A percentile compares a stretch with the other conserved stretches of the same genome.
Conservation (phyloP, 2,888 invertebrate species). For the Drosophila helvetica region DNA sequence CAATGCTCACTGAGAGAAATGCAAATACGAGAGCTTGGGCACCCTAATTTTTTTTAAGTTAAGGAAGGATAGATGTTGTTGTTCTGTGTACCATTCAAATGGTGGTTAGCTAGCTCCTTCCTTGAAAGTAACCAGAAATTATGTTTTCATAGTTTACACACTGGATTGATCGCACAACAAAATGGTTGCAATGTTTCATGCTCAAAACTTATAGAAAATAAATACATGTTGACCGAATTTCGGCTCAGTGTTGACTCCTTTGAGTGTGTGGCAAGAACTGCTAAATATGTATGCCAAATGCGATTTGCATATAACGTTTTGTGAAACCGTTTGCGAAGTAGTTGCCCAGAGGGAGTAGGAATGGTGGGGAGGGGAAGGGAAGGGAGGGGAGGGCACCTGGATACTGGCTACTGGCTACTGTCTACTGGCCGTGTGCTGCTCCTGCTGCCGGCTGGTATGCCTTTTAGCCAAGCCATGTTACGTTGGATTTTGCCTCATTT, state of each 20-base stretch:
- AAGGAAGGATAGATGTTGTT: too few relatives aligned
- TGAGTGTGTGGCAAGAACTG: slow-evolving; percentile 58
- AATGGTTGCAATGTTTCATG: too few relatives aligned
- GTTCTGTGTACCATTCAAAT: too few relatives aligned
- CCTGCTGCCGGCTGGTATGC: slow-evolving; percentile 58
- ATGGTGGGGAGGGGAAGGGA: neutral
- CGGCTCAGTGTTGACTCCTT: slow-evolving; percentile 21
- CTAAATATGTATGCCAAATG: slow-evolving; percentile 76
- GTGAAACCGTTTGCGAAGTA: slow-evolving; percentile 37
- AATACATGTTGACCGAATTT: neutral
- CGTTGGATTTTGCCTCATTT: slow-evolving; percentile 45
- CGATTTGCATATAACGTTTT: slow-evolving; percentile 76
- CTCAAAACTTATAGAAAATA: too few relatives aligned
- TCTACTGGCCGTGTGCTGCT: slow-evolving; percentile 10
- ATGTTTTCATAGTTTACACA: too few relatives aligned
- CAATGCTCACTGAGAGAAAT: slow-evolving; percentile 24
- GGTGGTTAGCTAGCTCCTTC: too few relatives aligned
- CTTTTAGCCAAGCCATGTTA: slow-evolving; percentile 56
- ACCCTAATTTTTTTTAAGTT: too few relatives aligned
- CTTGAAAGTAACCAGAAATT: too few relatives aligned
- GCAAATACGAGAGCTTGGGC: neutral
- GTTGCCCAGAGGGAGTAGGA: slow-evolving; percentile 19
- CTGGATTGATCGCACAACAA: too few relatives aligned
- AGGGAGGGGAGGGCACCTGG: slow-evolving; percentile 7
- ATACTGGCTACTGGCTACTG: slow-evolving; percentile 20